phyloP scores from a whole-genome alignment of 2,888 invertebrate genomes.

The Celastrina argiolus region DNA sequence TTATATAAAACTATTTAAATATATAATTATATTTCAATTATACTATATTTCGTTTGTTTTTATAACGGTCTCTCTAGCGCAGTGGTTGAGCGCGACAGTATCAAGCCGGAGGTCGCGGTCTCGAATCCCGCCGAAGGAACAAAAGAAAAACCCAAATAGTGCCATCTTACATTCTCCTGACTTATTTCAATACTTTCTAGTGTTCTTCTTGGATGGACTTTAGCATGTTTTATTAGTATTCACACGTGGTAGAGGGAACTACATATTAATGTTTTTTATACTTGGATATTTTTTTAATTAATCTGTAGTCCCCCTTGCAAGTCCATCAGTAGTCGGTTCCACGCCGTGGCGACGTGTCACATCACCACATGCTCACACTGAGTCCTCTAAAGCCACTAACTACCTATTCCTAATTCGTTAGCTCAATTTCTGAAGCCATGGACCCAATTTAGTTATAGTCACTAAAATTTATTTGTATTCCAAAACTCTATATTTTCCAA shows the following conservation, averaged over 20 bases:
- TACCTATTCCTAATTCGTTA: constrained; percentile 61
- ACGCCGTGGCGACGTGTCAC: too few relatives aligned
- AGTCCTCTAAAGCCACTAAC: constrained; percentile 27
- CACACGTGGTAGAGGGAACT: background rate
- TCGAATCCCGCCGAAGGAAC: too few relatives aligned
- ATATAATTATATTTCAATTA: background rate
- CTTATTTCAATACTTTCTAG: constrained; percentile 2
- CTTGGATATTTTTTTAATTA: too few relatives aligned
- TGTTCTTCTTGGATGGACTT: constrained; percentile 12
- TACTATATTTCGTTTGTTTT: too few relatives aligned
- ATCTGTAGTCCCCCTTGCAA: background rate
- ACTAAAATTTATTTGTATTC: constrained; percentile 21
- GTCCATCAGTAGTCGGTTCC: background rate
- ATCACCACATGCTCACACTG: constrained; percentile 23
- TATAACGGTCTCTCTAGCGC: too few relatives aligned
- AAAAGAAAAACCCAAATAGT: background rate
- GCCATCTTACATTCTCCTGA: background rate
- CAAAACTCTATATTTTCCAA: background rate
- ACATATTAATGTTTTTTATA: too few relatives aligned
- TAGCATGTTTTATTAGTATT: background rate
- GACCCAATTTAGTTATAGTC: constrained; percentile 52
- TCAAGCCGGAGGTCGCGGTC: too few relatives aligned
- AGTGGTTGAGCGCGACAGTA: too few relatives aligned
- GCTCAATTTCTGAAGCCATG: constrained; percentile 59
- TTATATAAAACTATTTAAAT: too few relatives aligned